Base-by-base conservation (phyloP, 2,888 invertebrate genomes). In the Lottia scabra region DNA sequence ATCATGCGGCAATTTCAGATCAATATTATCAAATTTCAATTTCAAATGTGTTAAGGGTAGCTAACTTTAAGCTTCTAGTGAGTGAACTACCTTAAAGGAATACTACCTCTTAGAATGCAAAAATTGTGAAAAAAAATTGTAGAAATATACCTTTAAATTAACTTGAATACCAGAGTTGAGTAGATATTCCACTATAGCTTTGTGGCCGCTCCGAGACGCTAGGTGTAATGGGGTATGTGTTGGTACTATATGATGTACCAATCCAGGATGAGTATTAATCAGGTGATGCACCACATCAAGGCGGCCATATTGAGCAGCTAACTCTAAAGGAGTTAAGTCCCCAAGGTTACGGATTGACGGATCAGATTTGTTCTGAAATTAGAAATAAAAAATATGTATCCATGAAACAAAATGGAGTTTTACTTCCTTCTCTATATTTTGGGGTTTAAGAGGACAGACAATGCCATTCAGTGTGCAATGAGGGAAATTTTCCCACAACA, bases 251-350 rank as follows among this genome's bases (percentile, higher is more conserved):
- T 84, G 80, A 10, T 85, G 81, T 68, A 96, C 93, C 79, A 97
- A 91, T 84, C 95, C 94, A 0, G 96, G 96, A 89, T 95, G 94
- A 19, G 94, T 94, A 79, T 94, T 92, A 45, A 98, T 93, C 77
- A 98, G 91, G 83, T 95, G 92, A 90, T 96, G 94, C 70, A 98
- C 97, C 0, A 96, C 96, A 86, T 96, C 95, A 88, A 89, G 78
- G 8, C 90, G 88, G 45, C 91, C 91, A 77, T 90, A 91, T 90
- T 97, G 96, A 69, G 97, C 95, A 12, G 98, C 98, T 75, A 99
- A 92, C 90, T 99, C 98, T 85, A 99, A 91, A 0, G 98, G 95
- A 46, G 96, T 96, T 90, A 98, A 98, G 70, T 95, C 95, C 75
- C 94, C 93, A 81, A 93, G 93, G 90, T 97, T 97, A 81, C 94